Evolutionary conservation across 2,797 vertebrate species (phyloP), one percentile per base, ranked within the genome.

Genomic region (Platalea minor): DNA sequence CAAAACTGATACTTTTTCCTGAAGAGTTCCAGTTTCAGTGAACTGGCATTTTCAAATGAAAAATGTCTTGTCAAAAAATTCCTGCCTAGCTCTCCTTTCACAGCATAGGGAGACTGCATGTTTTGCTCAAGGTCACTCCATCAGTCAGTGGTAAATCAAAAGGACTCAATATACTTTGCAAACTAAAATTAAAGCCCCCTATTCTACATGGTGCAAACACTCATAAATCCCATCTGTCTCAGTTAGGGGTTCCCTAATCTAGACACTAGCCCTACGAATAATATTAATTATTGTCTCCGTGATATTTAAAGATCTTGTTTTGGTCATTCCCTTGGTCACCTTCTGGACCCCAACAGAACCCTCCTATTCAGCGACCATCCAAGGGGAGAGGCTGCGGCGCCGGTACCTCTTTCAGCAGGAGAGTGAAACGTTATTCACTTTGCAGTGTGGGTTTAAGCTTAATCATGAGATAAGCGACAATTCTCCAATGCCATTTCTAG

Each of bases 71-170:
- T 95, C 95, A 95, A 79, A 85, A 51, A 39, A 46, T 48, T 73
- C 33, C 46, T 86, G 89, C 96, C 93, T 65, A 51, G 57, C 41
- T 95, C 95, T 84, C 89, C 82, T 75, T 74, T 53, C 87, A 16
- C 29, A 5, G 65, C 0, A 23, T 5, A 79, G 84, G 72, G 82
- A 93, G 87, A 65, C 33, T 4, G 41, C n/a, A 6, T 35, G 79
- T 86, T 86, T 65, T 88, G 96, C 93, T 95, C 96, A 97, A 96
- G 96, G 96, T 96, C 96, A 96, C 89, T 93, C 95, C 92, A 86
- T 72, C 94, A 93, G 85, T 9, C 93, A 76, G 91, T 82, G 89
- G 46, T 93, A 96, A 97, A 97, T 96, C 96, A 96, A 91, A 95
- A 86, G 88, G 83, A 69, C 89, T 95, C 93, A 60, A 93, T 46